Evolutionary conservation across 2,888 invertebrate genomes (phyloP).

Genomic region (Plusia festucae): DNA sequence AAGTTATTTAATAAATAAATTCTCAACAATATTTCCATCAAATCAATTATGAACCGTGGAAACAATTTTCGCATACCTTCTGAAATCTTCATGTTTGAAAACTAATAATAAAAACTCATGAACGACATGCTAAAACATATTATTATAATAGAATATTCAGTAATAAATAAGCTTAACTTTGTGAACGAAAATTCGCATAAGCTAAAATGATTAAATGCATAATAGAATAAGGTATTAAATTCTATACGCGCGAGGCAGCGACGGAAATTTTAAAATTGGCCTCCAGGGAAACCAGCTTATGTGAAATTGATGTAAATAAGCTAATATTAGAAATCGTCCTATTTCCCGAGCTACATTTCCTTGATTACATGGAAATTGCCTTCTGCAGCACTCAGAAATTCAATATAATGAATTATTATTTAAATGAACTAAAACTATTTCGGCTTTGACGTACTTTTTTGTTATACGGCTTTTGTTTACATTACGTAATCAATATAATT

Average conservation of each 20-base stretch:
- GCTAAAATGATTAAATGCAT: conserved; percentile 20
- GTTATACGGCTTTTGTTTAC: not conserved
- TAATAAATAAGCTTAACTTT: conserved; percentile 1
- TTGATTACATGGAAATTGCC: conserved; percentile 46
- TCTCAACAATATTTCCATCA: too few relatives aligned
- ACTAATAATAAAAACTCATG: not conserved
- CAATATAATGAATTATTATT: conserved; percentile 11
- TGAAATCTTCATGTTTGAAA: not conserved
- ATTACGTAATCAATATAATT: not conserved
- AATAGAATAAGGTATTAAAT: conserved; percentile 30
- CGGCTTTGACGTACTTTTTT: not conserved
- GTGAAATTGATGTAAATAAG: conserved; percentile 52
- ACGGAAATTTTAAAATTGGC: conserved; percentile 57
- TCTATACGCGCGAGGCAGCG: conserved; percentile 8
- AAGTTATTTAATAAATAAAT: too few relatives aligned
- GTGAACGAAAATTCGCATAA: conserved; percentile 12
- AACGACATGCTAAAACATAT: not conserved
- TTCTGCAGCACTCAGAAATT: conserved; percentile 8
- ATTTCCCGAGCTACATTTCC: conserved; percentile 36
- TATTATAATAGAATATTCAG: not conserved
- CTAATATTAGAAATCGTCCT: conserved; percentile 39
- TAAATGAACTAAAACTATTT: not conserved
- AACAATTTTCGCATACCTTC: too few relatives aligned
- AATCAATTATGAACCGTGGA: too few relatives aligned
- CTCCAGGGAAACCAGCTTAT: conserved; percentile 35